phyloP scores from a whole-genome alignment of 2,113 vertebrate species.

The Mola mola region DNA sequence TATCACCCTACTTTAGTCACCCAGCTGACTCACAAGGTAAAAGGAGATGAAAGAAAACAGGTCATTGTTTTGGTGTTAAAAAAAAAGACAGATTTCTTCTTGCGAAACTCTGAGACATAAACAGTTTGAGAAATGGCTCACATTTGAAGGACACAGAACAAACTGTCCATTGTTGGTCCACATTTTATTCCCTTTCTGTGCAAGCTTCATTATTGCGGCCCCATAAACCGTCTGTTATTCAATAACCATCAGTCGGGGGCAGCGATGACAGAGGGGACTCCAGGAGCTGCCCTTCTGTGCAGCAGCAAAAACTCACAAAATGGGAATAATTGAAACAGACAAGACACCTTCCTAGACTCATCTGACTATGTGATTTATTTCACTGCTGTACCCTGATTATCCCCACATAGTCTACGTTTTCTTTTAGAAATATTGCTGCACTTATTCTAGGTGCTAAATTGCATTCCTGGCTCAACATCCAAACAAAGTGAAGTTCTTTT shows the following conservation, averaged over 20 bases:
- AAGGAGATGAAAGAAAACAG: conserved; percentile 48
- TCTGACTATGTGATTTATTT: no score
- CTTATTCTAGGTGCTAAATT: no score
- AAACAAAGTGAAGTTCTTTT: no score
- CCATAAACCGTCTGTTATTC: conserved; percentile 80
- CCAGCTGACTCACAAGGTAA: not conserved
- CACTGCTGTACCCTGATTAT: no score
- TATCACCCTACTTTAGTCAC: not conserved
- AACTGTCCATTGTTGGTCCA: conserved; percentile 72
- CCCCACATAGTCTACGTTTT: no score
- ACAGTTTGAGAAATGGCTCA: conserved; percentile 52
- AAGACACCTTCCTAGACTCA: not conserved
- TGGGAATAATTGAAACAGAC: not conserved
- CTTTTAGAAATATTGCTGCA: no score
- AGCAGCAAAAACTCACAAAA: conserved; percentile 14
- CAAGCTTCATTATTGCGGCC: conserved; percentile 63
- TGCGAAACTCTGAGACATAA: conserved; percentile 67
- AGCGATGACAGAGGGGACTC: conserved; percentile 26
- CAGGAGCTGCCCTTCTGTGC: not conserved
- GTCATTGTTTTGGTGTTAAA: conserved; percentile 39
- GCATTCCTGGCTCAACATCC: no score
- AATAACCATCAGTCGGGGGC: conserved; percentile 71
- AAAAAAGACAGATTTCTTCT: conserved; percentile 25
- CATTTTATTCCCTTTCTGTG: conserved; percentile 61
- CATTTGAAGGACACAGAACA: conserved; percentile 74